phyloP scores from a whole-genome alignment of 2,797 vertebrate species.

The Pseudochirops corinnae region DNA sequence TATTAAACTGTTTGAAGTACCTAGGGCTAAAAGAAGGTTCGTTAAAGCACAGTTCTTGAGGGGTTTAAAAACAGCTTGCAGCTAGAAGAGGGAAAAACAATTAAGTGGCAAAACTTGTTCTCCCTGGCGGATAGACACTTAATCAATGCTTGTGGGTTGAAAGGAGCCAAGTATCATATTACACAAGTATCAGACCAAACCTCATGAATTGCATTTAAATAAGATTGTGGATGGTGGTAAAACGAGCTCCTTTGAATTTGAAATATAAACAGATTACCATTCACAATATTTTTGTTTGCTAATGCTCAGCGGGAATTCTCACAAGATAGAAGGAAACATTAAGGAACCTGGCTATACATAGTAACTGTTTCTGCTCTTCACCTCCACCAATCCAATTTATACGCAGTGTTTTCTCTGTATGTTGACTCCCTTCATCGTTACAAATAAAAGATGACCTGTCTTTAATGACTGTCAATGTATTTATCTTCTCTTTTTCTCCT shows the following conservation, averaged over 20 bases:
- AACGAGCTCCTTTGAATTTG: not conserved
- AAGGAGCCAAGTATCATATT: not conserved
- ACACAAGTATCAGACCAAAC: not conserved
- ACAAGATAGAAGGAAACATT: slow-evolving; percentile 30
- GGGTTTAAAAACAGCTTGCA: slow-evolving; percentile 17
- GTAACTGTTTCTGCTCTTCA: slow-evolving; percentile 25
- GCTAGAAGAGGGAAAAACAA: slow-evolving; percentile 14
- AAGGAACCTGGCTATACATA: slow-evolving; percentile 20
- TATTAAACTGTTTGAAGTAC: slow-evolving; percentile 31
- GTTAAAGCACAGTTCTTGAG: not conserved
- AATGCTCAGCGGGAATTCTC: slow-evolving; percentile 19
- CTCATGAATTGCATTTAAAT: not conserved
- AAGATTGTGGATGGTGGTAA: not conserved
- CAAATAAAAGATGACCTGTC: slow-evolving; percentile 13
- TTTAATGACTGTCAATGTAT: not conserved
- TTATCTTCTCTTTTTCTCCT: not conserved
- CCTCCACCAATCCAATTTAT: slow-evolving; percentile 6
- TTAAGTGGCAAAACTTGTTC: not conserved
- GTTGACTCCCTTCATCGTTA: not conserved
- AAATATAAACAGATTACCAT: not conserved
- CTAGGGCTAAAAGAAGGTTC: not conserved
- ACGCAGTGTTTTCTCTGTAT: not conserved
- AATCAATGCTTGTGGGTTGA: not conserved
- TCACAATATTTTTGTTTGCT: not conserved
- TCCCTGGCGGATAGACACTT: not conserved